These are phyloP conservation scores for Neosilurus hyrtlii DNA, from an alignment of 2,797 vertebrate genomes.

Conservation along the genomic window DNA sequence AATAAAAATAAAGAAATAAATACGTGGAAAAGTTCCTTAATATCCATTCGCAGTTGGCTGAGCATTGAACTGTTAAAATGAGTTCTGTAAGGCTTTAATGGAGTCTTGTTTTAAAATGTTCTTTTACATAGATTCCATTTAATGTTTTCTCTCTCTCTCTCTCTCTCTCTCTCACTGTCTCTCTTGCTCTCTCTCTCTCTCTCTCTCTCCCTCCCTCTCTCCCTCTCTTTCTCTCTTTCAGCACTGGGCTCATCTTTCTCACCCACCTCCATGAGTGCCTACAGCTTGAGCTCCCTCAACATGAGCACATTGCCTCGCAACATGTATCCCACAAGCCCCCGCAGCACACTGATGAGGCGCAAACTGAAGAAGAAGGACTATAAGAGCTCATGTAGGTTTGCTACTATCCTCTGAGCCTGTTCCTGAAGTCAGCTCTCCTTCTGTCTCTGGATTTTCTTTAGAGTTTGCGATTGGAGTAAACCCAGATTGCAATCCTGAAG, in stretches of 20 bases:
- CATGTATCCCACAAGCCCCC: slow-evolving; percentile 94
- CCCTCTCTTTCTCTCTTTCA: slow-evolving; percentile 45
- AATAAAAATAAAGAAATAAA: neutral
- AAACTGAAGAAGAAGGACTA: slow-evolving; percentile 98
- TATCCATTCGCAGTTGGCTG: neutral
- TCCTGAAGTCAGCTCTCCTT: neutral
- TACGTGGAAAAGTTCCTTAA: neutral
- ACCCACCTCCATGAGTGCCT: slow-evolving; percentile 92
- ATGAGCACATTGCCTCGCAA: slow-evolving; percentile 93
- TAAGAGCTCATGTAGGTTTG: slow-evolving; percentile 92
- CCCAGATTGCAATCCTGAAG: neutral
- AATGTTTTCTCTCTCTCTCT: neutral
- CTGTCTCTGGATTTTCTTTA: neutral
- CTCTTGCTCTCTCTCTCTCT: slow-evolving; percentile 5
- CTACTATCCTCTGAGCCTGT: neutral
- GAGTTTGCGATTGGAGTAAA: neutral
- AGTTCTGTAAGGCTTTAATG: neutral
- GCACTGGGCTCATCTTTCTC: slow-evolving; percentile 75
- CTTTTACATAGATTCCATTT: neutral
- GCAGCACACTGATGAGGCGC: slow-evolving; percentile 93
- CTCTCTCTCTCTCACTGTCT: neutral
- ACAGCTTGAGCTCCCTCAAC: slow-evolving; percentile 96
- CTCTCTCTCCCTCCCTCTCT: neutral
- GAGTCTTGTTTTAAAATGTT: neutral
- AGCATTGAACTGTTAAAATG: neutral